Percentiles rank a stretch among this genome's conserved stretches.
phyloP scores from a whole-genome alignment of 64 coral and sea anemone species.

The Platygyra sinensis region DNA sequence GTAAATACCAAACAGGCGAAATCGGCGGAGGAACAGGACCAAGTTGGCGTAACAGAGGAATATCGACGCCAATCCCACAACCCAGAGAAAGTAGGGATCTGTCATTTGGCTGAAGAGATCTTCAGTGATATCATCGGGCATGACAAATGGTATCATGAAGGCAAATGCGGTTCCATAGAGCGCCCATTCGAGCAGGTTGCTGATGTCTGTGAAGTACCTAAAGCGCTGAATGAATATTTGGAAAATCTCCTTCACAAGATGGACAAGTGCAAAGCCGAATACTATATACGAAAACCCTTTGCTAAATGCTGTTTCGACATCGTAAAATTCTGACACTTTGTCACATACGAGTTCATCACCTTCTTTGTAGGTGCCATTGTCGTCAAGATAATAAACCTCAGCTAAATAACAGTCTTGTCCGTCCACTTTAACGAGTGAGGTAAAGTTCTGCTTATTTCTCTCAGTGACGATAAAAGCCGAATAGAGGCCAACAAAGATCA shows the following conservation, averaged over 20 bases:
- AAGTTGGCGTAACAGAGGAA: conserved; percentile 84
- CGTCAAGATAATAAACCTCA: not conserved
- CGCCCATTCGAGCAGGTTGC: conserved; percentile 65
- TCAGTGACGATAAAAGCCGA: conserved; percentile 30
- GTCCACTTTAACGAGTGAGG: not conserved
- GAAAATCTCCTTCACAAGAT: conserved; percentile 74
- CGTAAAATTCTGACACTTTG: conserved; percentile 7
- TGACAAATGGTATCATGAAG: conserved; percentile 68
- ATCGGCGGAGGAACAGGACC: conserved; percentile 74
- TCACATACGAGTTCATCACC: not conserved
- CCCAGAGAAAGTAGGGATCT: conserved; percentile 57
- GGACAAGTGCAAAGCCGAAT: conserved; percentile 54
- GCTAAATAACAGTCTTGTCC: not conserved
- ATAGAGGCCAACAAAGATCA: conserved; percentile 23
- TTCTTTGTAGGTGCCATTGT: not conserved
- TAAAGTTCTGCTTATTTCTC: conserved; percentile 3
- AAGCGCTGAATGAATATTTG: conserved; percentile 73
- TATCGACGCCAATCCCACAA: conserved; percentile 52
- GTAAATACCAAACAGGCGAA: conserved; percentile 79
- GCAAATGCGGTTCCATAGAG: conserved; percentile 55
- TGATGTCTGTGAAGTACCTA: conserved; percentile 69
- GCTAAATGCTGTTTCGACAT: not conserved
- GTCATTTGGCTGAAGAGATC: conserved; percentile 3
- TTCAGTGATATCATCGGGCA: conserved; percentile 36
- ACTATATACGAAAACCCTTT: conserved; percentile 46